Conservation (phyloP, 2,797 vertebrate genomes). For the Martes flavigula region DNA sequence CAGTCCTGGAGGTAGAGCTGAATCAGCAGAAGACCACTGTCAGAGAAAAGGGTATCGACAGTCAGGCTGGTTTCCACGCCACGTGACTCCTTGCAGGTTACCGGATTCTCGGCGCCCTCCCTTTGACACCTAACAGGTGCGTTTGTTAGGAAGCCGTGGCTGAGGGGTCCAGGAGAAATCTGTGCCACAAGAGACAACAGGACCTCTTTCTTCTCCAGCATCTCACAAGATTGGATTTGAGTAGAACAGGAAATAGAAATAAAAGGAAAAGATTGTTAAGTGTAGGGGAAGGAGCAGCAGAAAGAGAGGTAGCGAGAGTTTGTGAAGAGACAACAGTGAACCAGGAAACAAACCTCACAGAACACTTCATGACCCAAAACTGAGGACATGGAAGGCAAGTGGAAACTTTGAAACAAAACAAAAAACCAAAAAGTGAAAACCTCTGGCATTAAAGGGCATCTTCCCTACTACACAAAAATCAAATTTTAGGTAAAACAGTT, state of each 20-base stretch:
- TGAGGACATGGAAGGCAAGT: background rate
- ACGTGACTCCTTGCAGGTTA: background rate
- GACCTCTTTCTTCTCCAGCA: background rate
- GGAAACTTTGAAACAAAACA: background rate
- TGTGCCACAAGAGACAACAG: background rate
- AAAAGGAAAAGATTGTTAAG: background rate
- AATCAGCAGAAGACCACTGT: slow-evolving; percentile 36
- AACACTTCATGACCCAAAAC: background rate
- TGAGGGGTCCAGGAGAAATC: background rate
- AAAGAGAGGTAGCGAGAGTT: background rate
- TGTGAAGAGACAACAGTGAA: background rate
- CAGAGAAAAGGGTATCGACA: background rate
- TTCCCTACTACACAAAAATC: background rate
- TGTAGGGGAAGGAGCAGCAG: background rate
- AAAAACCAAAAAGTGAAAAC: background rate
- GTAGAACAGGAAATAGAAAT: background rate
- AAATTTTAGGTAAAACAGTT: background rate
- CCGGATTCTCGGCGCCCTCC: slow-evolving; percentile 26
- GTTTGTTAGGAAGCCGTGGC: background rate
- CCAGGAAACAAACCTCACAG: background rate
- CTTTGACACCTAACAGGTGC: slow-evolving; percentile 47
- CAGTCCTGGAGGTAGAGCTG: background rate
- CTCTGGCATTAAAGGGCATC: background rate
- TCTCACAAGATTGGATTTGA: background rate
- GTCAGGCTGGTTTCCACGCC: background rate